These are phyloP conservation scores for Crepidodera aurea DNA, from an alignment of 2,888 invertebrate species.

Conservation along the genomic window DNA sequence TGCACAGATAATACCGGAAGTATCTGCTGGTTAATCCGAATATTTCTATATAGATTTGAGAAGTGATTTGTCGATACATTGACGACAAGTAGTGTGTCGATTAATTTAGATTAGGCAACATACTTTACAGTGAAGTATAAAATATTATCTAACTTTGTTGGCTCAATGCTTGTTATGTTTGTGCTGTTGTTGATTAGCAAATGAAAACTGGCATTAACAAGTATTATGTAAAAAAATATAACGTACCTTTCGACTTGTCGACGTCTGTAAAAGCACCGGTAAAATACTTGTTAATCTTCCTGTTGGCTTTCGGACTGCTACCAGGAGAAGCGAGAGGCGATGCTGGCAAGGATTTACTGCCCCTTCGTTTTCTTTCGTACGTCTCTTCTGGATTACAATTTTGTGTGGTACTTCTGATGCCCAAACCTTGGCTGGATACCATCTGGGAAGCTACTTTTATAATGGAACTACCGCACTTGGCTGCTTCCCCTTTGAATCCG, in stretches of 20 bases:
- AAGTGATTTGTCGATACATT: too few relatives aligned
- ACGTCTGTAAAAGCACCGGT: slow-evolving; percentile 63
- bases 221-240: too few relatives aligned
- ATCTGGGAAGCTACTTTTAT: slow-evolving; percentile 69
- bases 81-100: too few relatives aligned
- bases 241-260: slow-evolving; percentile 60
- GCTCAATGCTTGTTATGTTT: too few relatives aligned
- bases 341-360: slow-evolving; percentile 76
- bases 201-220: too few relatives aligned
- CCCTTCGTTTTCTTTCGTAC: slow-evolving; percentile 65
- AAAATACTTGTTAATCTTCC: slow-evolving; percentile 69
- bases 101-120: too few relatives aligned
- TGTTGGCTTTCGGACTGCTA: slow-evolving; percentile 67
- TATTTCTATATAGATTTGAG: too few relatives aligned
- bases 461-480: slow-evolving; percentile 73
- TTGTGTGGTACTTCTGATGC: background rate
- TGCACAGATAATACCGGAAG: too few relatives aligned
- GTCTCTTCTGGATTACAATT: slow-evolving; percentile 39
- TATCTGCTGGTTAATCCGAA: too few relatives aligned
- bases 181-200: too few relatives aligned
- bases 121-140: too few relatives aligned
- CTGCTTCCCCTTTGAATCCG: slow-evolving; percentile 74
- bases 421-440: slow-evolving; percentile 58
- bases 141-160: too few relatives aligned
- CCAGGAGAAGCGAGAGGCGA: slow-evolving; percentile 72